These are phyloP conservation scores for Hemaris fuciformis DNA, from an alignment of 2,888 invertebrate genomes.

Conservation along the genomic window DNA sequence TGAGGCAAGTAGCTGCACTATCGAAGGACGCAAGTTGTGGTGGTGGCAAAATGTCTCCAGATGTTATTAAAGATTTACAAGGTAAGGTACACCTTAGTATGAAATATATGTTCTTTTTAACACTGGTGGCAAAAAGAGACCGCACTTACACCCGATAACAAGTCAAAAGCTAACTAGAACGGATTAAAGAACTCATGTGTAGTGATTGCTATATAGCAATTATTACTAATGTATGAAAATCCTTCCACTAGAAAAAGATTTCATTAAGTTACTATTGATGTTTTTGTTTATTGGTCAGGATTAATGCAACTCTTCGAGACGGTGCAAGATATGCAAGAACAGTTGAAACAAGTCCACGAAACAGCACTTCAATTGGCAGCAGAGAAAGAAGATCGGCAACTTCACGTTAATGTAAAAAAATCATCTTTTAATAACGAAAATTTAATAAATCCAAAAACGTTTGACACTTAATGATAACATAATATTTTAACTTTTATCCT, in stretches of 20 bases:
- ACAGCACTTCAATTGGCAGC: slow-evolving; percentile 72
- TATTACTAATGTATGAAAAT: no score
- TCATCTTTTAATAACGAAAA: no score
- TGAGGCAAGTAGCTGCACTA: slow-evolving; percentile 50
- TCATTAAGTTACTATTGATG: neutral
- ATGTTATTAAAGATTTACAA: slow-evolving; percentile 63
- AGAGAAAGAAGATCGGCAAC: slow-evolving; percentile 79
- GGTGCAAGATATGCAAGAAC: slow-evolving; percentile 66
- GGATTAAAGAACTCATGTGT: no score
- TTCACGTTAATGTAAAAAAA: slow-evolving; percentile 82
- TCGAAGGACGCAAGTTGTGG: slow-evolving; percentile 34
- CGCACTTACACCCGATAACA: no score
- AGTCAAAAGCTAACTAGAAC: no score
- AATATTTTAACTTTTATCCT: no score
- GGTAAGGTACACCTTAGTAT: slow-evolving; percentile 35
- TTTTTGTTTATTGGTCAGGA: slow-evolving; percentile 35
- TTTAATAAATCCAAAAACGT: neutral
- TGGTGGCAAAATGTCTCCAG: slow-evolving; percentile 51
- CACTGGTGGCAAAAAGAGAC: no score
- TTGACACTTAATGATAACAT: no score
- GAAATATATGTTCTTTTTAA: neutral
- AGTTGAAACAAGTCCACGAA: slow-evolving; percentile 61
- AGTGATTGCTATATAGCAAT: no score
- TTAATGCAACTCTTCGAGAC: slow-evolving; percentile 66
- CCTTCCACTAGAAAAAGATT: no score